Conservation (phyloP, 2,113 vertebrate species). For the Pogonocichla stellata region DNA sequence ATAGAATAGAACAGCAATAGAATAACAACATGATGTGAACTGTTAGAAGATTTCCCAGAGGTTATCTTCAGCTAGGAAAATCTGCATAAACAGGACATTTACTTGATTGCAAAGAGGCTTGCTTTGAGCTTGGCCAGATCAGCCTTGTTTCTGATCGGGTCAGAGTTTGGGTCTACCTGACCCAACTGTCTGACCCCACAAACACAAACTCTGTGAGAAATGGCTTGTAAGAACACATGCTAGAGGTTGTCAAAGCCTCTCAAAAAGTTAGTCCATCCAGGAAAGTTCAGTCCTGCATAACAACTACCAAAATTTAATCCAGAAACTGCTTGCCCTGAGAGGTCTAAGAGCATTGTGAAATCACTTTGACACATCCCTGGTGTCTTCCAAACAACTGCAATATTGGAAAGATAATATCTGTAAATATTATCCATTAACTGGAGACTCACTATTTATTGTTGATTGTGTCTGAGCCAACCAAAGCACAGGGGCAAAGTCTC, state of each 20-base stretch:
- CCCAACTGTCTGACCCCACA: neutral
- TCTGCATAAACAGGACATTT: neutral
- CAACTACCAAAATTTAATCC: neutral
- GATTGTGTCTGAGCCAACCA: neutral
- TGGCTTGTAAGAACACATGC: neutral
- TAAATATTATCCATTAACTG: slow-evolving; percentile 7
- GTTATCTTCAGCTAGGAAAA: neutral
- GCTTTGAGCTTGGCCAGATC: neutral
- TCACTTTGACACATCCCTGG: neutral
- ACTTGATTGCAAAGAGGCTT: neutral
- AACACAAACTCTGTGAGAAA: neutral
- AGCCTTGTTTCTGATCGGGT: neutral
- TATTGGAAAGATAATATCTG: neutral
- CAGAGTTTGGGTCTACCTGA: neutral
- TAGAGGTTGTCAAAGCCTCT: neutral
- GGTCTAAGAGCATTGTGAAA: neutral
- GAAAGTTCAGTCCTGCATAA: neutral
- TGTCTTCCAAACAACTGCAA: neutral
- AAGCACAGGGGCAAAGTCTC: slow-evolving; percentile 20
- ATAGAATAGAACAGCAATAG: neutral
- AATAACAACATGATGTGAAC: neutral
- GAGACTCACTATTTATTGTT: neutral
- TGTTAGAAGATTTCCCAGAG: neutral
- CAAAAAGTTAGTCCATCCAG: neutral
- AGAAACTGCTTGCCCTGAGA: neutral